Conservation (phyloP, 2,888 invertebrate genomes). For the Aleiodes testaceus region DNA sequence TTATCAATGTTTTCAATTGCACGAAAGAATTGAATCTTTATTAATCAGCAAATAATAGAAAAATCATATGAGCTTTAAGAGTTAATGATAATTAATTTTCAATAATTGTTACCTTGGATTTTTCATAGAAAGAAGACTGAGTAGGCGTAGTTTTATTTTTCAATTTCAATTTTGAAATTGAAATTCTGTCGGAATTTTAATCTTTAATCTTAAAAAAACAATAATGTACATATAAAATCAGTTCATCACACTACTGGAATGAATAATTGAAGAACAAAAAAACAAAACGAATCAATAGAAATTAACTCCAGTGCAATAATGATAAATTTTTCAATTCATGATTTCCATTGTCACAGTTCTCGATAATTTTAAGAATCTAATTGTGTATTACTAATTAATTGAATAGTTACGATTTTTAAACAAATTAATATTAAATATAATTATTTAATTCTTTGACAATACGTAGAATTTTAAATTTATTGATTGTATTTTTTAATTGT, state of each 20-base stretch:
- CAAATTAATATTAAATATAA: too few species aligned
- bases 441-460: too few species aligned
- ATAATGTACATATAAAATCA: constrained; percentile 2
- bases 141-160: constrained; percentile 20
- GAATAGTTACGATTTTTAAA: too few species aligned
- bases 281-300: too few species aligned
- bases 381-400: too few species aligned
- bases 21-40: neutral
- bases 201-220: neutral
- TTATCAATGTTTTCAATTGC: neutral
- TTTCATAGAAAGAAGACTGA: constrained; percentile 23
- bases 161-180: neutral
- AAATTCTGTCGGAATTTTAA: neutral
- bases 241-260: neutral
- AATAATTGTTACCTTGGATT: constrained; percentile 26
- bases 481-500: too few species aligned
- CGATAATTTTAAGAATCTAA: too few species aligned
- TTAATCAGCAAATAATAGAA: neutral
- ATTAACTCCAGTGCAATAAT: too few species aligned
- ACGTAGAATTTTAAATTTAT: too few species aligned
- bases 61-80: constrained; percentile 13
- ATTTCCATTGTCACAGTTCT: too few species aligned
- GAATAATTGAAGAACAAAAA: too few species aligned
- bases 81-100: constrained; percentile 1
- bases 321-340: too few species aligned